Conservation (phyloP, 2,797 vertebrate species). For the Rhincodon typus region DNA sequence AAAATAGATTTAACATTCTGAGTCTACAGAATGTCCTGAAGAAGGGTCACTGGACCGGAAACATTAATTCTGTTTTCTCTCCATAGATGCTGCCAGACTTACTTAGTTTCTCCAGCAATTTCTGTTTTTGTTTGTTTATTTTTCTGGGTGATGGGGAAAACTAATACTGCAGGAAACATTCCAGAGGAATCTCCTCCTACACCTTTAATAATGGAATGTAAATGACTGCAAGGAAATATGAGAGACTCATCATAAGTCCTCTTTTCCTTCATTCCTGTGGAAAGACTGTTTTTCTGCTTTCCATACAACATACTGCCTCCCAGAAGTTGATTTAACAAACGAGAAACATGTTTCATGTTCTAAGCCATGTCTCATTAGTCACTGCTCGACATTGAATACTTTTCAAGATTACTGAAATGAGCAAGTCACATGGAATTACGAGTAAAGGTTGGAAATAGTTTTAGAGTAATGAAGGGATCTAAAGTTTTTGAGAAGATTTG, state of each 20-base stretch:
- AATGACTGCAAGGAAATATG: not conserved
- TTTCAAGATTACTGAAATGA: not conserved
- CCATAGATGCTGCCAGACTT: too few relatives aligned
- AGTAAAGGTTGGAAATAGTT: not conserved
- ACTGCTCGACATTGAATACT: not conserved
- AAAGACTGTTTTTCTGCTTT: not conserved
- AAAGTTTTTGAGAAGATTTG: not conserved
- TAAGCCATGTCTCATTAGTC: not conserved
- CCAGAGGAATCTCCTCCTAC: not conserved
- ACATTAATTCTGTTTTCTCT: too few relatives aligned
- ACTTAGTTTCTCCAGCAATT: too few relatives aligned
- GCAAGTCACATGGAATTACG: not conserved
- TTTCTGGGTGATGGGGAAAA: not conserved
- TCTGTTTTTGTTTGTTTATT: too few relatives aligned
- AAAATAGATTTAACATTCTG: too few relatives aligned
- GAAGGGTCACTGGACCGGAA: too few relatives aligned
- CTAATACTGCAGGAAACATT: not conserved
- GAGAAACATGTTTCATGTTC: not conserved
- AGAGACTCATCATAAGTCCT: not conserved
- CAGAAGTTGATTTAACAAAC: too few relatives aligned
- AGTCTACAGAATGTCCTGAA: too few relatives aligned
- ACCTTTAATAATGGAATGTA: not conserved
- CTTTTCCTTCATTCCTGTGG: not conserved
- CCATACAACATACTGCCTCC: too few relatives aligned
- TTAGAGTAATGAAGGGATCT: not conserved